A percentile compares a stretch with the other conserved stretches of the same genome.
phyloP scores from a whole-genome alignment of 1,140 invertebrate genomes.

The Drosophila sulfurigaster region DNA sequence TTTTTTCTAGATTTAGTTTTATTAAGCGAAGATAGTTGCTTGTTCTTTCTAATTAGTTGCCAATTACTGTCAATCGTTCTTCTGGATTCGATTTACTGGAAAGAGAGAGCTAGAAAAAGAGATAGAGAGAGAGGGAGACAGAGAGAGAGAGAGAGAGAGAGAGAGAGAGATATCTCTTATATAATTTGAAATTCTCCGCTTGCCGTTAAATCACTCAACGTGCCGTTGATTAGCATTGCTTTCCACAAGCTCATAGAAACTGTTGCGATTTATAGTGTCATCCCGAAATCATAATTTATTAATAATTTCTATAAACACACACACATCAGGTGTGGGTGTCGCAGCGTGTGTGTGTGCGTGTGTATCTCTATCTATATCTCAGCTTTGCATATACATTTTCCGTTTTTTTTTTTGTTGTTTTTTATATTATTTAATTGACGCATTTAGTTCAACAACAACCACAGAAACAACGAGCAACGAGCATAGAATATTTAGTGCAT shows the following conservation, averaged over 20 bases:
- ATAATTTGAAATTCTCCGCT: slow-evolving; percentile 26
- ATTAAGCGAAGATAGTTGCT: too few relatives aligned
- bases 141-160: too few relatives aligned
- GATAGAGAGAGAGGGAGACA: too few relatives aligned
- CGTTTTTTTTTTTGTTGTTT: slow-evolving; percentile 37
- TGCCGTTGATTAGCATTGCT: slow-evolving; percentile 47
- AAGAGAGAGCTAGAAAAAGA: too few relatives aligned
- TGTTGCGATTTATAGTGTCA: slow-evolving; percentile 65
- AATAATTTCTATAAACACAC: slow-evolving; percentile 57
- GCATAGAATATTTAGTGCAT: slow-evolving; percentile 50
- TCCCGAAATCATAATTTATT: slow-evolving; percentile 75
- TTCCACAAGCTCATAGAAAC: slow-evolving; percentile 6
- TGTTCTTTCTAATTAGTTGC: too few relatives aligned
- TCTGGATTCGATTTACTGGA: too few relatives aligned
- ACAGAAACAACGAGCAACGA: slow-evolving; percentile 12
- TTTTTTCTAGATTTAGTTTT: too few relatives aligned
- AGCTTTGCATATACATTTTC: slow-evolving; percentile 23
- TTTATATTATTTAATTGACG: slow-evolving; percentile 75
- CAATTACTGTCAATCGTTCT: not conserved
- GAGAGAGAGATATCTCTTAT: slow-evolving; percentile 7
- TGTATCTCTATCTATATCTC: slow-evolving; percentile 14
- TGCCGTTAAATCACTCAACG: slow-evolving; percentile 60
- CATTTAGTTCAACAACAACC: slow-evolving; percentile 67
- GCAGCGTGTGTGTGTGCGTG: slow-evolving; percentile 16
- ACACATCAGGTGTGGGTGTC: slow-evolving; percentile 43